Conservation (phyloP, 2,113 vertebrate species). For the Daubentonia madagascariensis region DNA sequence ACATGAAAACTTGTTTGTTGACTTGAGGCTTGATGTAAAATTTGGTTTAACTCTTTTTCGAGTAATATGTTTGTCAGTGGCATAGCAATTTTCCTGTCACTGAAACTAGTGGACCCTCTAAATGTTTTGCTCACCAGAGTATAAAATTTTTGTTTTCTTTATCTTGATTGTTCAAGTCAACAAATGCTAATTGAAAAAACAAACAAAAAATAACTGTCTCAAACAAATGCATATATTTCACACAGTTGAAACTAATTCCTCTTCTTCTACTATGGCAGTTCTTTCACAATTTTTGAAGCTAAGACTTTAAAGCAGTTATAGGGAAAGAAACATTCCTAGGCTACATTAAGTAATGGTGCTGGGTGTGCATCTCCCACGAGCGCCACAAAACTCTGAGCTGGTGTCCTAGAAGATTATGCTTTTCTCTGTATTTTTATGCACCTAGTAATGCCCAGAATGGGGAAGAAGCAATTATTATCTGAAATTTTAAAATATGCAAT, state of each 20-base stretch:
- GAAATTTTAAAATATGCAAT: neutral
- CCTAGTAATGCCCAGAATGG: neutral
- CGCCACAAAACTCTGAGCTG: neutral
- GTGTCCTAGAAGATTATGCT: neutral
- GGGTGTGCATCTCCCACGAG: neutral
- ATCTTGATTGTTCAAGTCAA: slow-evolving; percentile 26
- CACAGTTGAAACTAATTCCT: neutral
- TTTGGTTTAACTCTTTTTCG: slow-evolving; percentile 63
- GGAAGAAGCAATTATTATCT: neutral
- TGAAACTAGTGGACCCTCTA: slow-evolving; percentile 17
- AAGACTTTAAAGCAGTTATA: neutral
- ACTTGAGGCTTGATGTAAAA: slow-evolving; percentile 66
- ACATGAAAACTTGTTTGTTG: slow-evolving; percentile 66
- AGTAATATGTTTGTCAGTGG: slow-evolving; percentile 53
- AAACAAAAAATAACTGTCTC: neutral
- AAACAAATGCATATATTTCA: neutral
- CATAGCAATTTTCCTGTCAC: slow-evolving; percentile 70
- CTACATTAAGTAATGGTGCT: neutral
- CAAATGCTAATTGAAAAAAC: slow-evolving; percentile 28
- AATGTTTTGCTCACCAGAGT: slow-evolving; percentile 20
- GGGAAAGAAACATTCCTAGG: neutral
- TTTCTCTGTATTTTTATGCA: neutral
- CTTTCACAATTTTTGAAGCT: neutral
- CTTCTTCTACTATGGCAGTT: neutral
- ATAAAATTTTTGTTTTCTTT: slow-evolving; percentile 59